Percentiles rank a stretch among this genome's conserved stretches.
Conservation (phyloP, 2,888 invertebrate genomes). For the Athalia rosae region DNA sequence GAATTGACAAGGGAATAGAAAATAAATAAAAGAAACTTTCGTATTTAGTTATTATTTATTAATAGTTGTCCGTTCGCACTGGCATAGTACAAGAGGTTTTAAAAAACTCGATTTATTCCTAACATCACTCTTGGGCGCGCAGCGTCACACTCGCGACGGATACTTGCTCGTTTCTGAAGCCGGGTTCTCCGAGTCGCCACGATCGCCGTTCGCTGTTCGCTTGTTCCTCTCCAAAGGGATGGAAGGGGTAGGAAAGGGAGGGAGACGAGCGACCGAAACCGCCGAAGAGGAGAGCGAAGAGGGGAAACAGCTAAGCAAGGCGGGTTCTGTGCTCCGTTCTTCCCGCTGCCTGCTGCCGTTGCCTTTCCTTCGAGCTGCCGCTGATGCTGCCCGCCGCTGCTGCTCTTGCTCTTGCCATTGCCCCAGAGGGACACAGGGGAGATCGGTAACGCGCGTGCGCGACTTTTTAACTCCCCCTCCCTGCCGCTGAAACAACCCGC, state of each 20-base stretch:
- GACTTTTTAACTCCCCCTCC: too few species aligned
- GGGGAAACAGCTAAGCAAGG: not conserved
- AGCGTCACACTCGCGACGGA: conserved; percentile 52
- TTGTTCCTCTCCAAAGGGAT: conserved; percentile 37
- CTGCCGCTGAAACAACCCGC: conserved; percentile 51
- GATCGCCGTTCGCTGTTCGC: conserved; percentile 36
- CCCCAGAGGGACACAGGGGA: too few species aligned
- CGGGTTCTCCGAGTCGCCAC: conserved; percentile 40
- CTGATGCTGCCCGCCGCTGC: too few species aligned
- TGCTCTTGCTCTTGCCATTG: too few species aligned
- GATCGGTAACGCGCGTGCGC: too few species aligned
- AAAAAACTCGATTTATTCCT: conserved; percentile 23
- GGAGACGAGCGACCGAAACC: not conserved
- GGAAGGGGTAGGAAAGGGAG: not conserved
- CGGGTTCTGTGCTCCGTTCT: too few species aligned
- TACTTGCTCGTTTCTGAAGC: conserved; percentile 43
- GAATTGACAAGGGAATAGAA: too few species aligned
- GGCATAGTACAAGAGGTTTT: not conserved
- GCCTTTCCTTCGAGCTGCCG: not conserved
- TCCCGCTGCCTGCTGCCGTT: too few species aligned
- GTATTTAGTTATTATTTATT: not conserved
- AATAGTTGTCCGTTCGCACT: not conserved
- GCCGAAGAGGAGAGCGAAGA: not conserved
- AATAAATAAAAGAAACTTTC: too few species aligned
- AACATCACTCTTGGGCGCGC: conserved; percentile 45